Evolutionary conservation across 2,113 vertebrate species (phyloP).

Genomic region (Toxotes jaculatrix): DNA sequence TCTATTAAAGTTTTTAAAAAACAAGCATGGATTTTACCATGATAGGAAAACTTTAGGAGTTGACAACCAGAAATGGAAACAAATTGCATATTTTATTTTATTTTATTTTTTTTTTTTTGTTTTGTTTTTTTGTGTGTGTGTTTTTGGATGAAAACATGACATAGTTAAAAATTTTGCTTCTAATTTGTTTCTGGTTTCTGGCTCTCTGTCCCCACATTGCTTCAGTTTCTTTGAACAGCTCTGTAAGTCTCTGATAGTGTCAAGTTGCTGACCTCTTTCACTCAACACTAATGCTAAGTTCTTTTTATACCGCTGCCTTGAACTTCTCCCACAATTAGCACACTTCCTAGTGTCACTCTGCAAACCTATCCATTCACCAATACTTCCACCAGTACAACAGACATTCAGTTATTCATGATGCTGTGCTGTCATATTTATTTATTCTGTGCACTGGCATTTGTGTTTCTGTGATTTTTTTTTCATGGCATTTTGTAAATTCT

Average conservation of each 20-base stretch:
- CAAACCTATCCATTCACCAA: constrained; percentile 6
- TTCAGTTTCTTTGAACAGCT: constrained; percentile 5
- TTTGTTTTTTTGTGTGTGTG: not conserved
- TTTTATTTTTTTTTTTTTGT: constrained; percentile 3
- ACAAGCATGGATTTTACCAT: constrained; percentile 16
- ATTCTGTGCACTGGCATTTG: not conserved
- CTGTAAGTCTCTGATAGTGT: constrained; percentile 32
- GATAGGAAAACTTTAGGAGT: not conserved
- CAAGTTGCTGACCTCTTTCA: constrained; percentile 33
- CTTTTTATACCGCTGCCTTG: constrained; percentile 2
- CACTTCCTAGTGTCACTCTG: constrained; percentile 19
- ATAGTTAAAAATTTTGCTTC: not conserved
- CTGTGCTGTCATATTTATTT: not conserved
- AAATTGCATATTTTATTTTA: constrained; percentile 7
- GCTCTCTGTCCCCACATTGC: constrained; percentile 18
- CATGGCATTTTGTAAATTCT: not conserved
- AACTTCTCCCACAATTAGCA: constrained; percentile 24
- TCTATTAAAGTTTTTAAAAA: constrained; percentile 3
- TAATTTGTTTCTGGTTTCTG: constrained; percentile 18
- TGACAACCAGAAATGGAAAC: constrained; percentile 4
- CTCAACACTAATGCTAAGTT: constrained; percentile 12
- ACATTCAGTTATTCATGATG: not conserved
- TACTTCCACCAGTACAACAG: constrained; percentile 5
- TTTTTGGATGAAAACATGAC: constrained; percentile 12
- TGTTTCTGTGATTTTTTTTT: not conserved